A percentile compares a stretch with the other conserved stretches of the same genome.
These are phyloP conservation scores for Rhabdomys pumilio DNA, from an alignment of 2,797 vertebrate genomes.

Conservation along the genomic window DNA sequence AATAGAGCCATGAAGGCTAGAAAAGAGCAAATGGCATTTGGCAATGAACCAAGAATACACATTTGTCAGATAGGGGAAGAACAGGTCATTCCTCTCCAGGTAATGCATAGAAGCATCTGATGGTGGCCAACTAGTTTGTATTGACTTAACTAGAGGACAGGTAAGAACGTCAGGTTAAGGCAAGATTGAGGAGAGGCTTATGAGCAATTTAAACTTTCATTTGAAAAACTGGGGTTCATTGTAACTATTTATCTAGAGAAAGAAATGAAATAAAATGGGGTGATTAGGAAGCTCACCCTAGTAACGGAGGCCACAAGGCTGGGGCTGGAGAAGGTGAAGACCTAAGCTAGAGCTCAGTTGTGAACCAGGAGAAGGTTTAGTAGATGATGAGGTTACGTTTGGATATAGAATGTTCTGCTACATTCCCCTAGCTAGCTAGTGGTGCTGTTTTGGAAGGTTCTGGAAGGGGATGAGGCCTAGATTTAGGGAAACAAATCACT, in stretches of 20 bases:
- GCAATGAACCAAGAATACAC: background rate
- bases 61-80: background rate
- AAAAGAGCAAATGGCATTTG: background rate
- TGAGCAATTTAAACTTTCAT: slow-evolving; percentile 19
- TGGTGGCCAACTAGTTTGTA: background rate
- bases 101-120: background rate
- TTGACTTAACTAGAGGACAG: slow-evolving; percentile 32
- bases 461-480: background rate
- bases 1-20: background rate
- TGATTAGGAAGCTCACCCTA: slow-evolving; percentile 51
- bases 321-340: background rate
- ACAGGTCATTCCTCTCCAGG: background rate
- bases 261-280: slow-evolving; percentile 37
- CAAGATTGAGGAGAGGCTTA: background rate
- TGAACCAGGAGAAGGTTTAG: background rate
- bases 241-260: slow-evolving; percentile 38
- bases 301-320: background rate
- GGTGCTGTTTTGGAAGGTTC: background rate
- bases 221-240: background rate
- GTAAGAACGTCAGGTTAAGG: background rate
- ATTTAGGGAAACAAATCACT: background rate
- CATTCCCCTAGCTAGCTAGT: background rate
- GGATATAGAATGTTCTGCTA: background rate
- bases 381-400: background rate
- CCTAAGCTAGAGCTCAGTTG: background rate